Conservation (phyloP, 2,113 vertebrate species). For the Campylomormyrus tamandua region DNA sequence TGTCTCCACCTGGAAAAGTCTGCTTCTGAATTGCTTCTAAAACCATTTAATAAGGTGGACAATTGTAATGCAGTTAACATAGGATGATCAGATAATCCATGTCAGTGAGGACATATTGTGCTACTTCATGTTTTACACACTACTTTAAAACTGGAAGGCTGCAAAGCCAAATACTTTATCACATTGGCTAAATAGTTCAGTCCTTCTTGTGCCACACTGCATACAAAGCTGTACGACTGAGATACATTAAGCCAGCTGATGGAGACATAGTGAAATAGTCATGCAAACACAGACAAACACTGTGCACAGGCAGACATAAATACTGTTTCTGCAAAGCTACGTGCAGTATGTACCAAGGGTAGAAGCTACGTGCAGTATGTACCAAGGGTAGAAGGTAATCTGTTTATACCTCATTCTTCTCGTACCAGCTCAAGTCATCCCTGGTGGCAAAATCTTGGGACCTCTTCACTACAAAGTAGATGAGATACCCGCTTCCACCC, state of each 20-base stretch:
- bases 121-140: neutral
- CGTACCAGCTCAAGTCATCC: conserved; percentile 87
- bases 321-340: neutral
- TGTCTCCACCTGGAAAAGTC: neutral
- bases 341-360: neutral
- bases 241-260: neutral
- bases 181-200: neutral
- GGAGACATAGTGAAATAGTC: neutral
- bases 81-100: neutral
- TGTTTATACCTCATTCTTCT: conserved; percentile 91
- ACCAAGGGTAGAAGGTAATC: neutral
- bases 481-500: conserved; percentile 96
- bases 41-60: no score
- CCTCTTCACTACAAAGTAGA: conserved; percentile 94
- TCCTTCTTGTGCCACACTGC: neutral
- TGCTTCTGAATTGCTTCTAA: neutral
- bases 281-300: neutral
- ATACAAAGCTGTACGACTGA: neutral
- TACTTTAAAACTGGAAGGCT: neutral
- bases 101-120: neutral
- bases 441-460: conserved; percentile 87
- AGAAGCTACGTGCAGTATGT: no score
- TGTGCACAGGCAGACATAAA: neutral
- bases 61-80: neutral
- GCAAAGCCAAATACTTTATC: neutral